These are phyloP conservation scores for Mastomys natalensis DNA, from an alignment of 2,113 vertebrate species.

Conservation along the genomic window DNA sequence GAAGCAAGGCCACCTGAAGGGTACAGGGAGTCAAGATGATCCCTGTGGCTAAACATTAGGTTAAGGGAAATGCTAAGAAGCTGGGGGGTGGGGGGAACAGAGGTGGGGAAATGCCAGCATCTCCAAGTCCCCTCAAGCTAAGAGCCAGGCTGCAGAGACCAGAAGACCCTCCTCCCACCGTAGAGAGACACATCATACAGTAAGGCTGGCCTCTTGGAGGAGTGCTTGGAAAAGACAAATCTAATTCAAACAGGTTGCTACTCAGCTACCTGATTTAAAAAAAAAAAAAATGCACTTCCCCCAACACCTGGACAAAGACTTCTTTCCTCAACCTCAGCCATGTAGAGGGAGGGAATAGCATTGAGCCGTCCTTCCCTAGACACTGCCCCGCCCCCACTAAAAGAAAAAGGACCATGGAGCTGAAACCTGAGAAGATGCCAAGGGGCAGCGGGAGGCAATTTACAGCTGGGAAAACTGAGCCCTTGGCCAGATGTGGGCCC, in stretches of 20 bases:
- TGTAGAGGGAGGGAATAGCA: background rate
- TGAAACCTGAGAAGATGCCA: constrained; percentile 75
- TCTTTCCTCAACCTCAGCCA: background rate
- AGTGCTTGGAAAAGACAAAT: background rate
- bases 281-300: background rate
- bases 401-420: background rate
- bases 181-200: background rate
- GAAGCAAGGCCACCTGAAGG: background rate
- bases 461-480: constrained; percentile 73
- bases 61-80: background rate
- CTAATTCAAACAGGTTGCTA: constrained; percentile 45
- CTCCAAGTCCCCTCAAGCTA: background rate
- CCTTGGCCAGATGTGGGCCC: constrained; percentile 72
- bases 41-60: too few relatives aligned
- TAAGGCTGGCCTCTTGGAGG: background rate
- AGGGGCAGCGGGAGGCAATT: constrained; percentile 67
- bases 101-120: background rate
- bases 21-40: background rate
- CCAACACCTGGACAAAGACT: background rate
- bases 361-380: background rate
- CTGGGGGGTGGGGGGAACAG: background rate
- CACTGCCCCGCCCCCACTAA: background rate
- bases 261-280: too few relatives aligned
- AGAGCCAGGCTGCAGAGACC: background rate
- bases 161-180: background rate